Evolutionary conservation across 2,888 invertebrate species (phyloP).

Genomic region (Erannis defoliaria): DNA sequence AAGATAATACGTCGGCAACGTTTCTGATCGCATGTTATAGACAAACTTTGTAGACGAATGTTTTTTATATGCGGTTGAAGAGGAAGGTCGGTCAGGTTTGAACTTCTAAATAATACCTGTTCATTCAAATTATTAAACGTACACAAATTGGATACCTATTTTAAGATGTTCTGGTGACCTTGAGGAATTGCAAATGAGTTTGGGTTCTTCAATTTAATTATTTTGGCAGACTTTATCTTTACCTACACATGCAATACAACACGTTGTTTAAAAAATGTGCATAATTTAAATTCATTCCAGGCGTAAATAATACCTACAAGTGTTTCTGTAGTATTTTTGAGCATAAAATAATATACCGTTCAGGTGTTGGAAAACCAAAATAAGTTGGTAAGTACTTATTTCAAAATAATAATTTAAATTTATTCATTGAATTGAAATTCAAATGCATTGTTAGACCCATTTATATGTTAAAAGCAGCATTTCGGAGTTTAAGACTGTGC

Average conservation of each 20-base stretch:
- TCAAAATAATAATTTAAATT: neutral
- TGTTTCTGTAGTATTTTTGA: too few species aligned
- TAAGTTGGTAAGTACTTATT: neutral
- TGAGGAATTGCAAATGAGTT: slow-evolving; percentile 17
- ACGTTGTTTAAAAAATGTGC: slow-evolving; percentile 15
- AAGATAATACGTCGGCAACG: slow-evolving; percentile 43
- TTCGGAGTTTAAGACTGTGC: too few species aligned
- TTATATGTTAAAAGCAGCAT: too few species aligned
- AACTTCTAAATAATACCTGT: slow-evolving; percentile 28
- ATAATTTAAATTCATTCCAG: slow-evolving; percentile 2
- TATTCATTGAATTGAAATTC: neutral
- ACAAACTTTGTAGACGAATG: slow-evolving; percentile 39
- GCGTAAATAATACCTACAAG: neutral
- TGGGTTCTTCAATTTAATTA: slow-evolving; percentile 7
- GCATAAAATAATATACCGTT: neutral
- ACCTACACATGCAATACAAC: slow-evolving; percentile 1
- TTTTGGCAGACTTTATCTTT: slow-evolving; percentile 3
- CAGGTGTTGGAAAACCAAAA: neutral
- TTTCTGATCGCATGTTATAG: slow-evolving; percentile 42
- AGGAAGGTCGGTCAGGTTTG: slow-evolving; percentile 41
- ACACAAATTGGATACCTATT: slow-evolving; percentile 22
- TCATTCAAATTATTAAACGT: slow-evolving; percentile 17
- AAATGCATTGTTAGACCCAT: neutral
- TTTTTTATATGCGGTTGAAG: slow-evolving; percentile 38
- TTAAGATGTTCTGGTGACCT: slow-evolving; percentile 27